Conservation (phyloP, 2,888 invertebrate genomes). For the Spialia ferax region DNA sequence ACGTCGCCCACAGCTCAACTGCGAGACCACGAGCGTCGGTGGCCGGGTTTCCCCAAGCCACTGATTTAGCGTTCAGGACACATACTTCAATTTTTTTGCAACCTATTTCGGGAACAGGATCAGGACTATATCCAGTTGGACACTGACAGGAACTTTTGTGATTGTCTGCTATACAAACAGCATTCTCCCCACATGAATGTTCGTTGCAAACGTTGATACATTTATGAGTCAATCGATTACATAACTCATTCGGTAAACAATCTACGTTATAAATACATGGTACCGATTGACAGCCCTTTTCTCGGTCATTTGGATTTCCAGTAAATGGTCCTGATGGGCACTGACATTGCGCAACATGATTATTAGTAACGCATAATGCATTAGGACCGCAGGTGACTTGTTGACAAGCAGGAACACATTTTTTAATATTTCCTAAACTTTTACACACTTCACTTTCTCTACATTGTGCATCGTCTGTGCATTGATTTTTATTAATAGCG, state of each 20-base stretch:
- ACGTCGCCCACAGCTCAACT: too few relatives aligned
- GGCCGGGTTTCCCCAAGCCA: too few relatives aligned
- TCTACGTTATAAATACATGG: slow-evolving; percentile 96
- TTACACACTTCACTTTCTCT: slow-evolving; percentile 93
- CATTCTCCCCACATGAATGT: slow-evolving; percentile 94
- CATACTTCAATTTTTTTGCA: slow-evolving; percentile 91
- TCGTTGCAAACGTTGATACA: slow-evolving; percentile 94
- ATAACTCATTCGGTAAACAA: slow-evolving; percentile 92
- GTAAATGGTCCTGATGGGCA: slow-evolving; percentile 95
- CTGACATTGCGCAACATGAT: slow-evolving; percentile 95
- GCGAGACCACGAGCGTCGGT: too few relatives aligned
- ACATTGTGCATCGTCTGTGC: slow-evolving; percentile 93
- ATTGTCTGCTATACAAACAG: slow-evolving; percentile 95
- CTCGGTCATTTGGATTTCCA: slow-evolving; percentile 93
- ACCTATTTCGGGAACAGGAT: slow-evolving; percentile 94
- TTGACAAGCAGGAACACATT: slow-evolving; percentile 93
- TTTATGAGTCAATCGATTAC: slow-evolving; percentile 93
- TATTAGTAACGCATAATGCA: slow-evolving; percentile 95
- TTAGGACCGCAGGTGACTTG: slow-evolving; percentile 93
- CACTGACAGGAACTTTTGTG: slow-evolving; percentile 95
- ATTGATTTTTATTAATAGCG: slow-evolving; percentile 90
- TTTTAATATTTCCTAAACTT: slow-evolving; percentile 86
- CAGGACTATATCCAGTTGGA: slow-evolving; percentile 93
- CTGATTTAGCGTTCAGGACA: too few relatives aligned
- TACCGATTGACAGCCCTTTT: slow-evolving; percentile 91